Conservation (phyloP, 2,797 vertebrate species). For the Spea hammondii region DNA sequence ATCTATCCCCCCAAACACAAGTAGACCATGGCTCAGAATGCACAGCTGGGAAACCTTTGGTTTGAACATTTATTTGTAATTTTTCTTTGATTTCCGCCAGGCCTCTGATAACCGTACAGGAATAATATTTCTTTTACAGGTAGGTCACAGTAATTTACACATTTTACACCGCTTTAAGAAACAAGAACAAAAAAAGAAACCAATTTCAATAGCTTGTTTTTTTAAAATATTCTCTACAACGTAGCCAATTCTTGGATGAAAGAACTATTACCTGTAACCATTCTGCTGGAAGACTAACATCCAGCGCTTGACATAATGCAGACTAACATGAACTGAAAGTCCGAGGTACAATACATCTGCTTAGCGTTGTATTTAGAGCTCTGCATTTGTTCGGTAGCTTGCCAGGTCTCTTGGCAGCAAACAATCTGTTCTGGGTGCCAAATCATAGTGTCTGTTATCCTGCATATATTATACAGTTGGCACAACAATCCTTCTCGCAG, state of each 20-base stretch:
- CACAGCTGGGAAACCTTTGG: background rate
- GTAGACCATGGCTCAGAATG: background rate
- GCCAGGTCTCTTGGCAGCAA: slow-evolving; percentile 26
- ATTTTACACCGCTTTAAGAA: too few species aligned
- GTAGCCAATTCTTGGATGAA: background rate
- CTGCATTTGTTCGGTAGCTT: slow-evolving; percentile 16
- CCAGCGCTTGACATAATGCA: slow-evolving; percentile 1
- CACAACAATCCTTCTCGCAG: background rate
- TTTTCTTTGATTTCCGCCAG: background rate
- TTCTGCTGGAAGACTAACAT: slow-evolving; percentile 3
- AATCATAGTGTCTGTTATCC: slow-evolving; percentile 30
- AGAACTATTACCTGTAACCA: background rate
- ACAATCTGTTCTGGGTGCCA: slow-evolving; percentile 19
- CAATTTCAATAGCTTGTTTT: background rate
- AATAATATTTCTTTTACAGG: background rate
- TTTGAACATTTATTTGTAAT: background rate
- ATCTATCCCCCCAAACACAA: background rate
- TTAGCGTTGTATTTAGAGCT: slow-evolving; percentile 22
- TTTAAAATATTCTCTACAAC: background rate
- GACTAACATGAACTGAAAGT: background rate
- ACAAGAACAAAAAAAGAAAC: background rate
- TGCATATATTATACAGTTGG: slow-evolving; percentile 19
- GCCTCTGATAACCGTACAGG: background rate
- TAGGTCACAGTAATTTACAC: too few species aligned
- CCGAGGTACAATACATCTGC: slow-evolving; percentile 19